Evolutionary conservation across 2,888 invertebrate species (phyloP).

Genomic region (Crossocerus cetratus): DNA sequence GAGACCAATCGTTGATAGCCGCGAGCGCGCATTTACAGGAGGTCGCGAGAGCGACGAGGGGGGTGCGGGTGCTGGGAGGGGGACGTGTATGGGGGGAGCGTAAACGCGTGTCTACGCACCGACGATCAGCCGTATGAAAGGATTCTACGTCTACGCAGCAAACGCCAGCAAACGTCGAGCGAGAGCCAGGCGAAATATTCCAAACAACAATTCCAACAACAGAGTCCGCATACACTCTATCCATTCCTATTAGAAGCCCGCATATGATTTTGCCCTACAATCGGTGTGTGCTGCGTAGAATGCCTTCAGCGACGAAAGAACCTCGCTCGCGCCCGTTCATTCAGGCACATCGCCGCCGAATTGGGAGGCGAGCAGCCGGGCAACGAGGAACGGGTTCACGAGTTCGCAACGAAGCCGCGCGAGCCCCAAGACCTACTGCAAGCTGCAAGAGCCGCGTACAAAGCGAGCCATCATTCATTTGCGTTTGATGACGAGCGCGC

Average conservation of each 20-base stretch:
- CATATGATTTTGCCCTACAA: too few species aligned
- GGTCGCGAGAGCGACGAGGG: neutral
- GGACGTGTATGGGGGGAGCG: neutral
- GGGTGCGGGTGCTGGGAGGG: neutral
- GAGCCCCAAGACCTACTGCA: neutral
- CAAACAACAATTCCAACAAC: too few species aligned
- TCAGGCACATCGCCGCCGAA: too few species aligned
- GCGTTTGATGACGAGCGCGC: too few species aligned
- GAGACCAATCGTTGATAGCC: neutral
- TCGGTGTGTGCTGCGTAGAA: too few species aligned
- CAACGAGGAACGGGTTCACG: neutral
- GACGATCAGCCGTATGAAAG: neutral
- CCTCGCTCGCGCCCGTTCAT: too few species aligned
- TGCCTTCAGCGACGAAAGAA: too few species aligned
- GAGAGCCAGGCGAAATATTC: neutral
- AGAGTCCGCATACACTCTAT: too few species aligned
- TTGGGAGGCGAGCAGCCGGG: neutral
- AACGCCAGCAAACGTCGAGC: slow-evolving; percentile 1
- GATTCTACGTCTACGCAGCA: slow-evolving; percentile 1
- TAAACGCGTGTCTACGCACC: neutral
- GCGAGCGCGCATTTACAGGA: neutral
- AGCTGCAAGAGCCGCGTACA: neutral
- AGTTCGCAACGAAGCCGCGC: neutral
- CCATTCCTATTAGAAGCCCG: too few species aligned
- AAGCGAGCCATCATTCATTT: slow-evolving; percentile 4